phyloP scores from a whole-genome alignment of 2,113 vertebrate genomes.

The Psammodynastes pulverulentus region DNA sequence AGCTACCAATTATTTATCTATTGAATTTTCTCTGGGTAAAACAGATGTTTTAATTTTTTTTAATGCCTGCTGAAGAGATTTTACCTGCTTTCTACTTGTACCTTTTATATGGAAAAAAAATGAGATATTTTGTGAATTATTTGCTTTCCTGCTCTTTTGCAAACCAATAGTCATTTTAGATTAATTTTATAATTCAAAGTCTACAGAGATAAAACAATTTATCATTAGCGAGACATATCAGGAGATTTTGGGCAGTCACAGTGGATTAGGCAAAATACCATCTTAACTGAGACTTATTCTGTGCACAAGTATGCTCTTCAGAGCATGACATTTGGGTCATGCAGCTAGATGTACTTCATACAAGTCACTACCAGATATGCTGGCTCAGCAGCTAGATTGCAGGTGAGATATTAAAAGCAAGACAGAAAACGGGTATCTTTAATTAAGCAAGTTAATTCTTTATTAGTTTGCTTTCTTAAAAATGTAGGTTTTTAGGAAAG shows the following conservation, averaged over 20 bases:
- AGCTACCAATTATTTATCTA: neutral
- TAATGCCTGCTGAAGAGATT: neutral
- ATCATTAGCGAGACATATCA: constrained; percentile 2
- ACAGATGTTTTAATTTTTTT: neutral
- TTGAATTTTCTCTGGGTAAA: neutral
- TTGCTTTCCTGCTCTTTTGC: neutral
- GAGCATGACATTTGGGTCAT: constrained; percentile 7
- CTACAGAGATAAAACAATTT: constrained; percentile 3
- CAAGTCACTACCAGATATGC: neutral
- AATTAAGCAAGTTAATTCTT: neutral
- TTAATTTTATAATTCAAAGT: constrained; percentile 17
- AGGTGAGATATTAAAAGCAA: neutral
- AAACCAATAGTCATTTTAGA: constrained; percentile 4
- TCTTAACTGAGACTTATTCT: neutral
- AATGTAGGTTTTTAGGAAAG: neutral
- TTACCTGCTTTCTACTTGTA: neutral
- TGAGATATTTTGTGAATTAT: neutral
- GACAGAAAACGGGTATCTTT: neutral
- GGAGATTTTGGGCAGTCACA: neutral
- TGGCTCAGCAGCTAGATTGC: constrained; percentile 5
- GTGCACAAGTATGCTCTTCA: neutral
- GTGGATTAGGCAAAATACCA: constrained; percentile 8
- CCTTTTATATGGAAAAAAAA: neutral
- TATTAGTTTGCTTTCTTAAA: neutral
- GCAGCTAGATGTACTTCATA: constrained; percentile 14